phyloP scores from a whole-genome alignment of 2,113 vertebrate genomes.

The Theristicus caerulescens region DNA sequence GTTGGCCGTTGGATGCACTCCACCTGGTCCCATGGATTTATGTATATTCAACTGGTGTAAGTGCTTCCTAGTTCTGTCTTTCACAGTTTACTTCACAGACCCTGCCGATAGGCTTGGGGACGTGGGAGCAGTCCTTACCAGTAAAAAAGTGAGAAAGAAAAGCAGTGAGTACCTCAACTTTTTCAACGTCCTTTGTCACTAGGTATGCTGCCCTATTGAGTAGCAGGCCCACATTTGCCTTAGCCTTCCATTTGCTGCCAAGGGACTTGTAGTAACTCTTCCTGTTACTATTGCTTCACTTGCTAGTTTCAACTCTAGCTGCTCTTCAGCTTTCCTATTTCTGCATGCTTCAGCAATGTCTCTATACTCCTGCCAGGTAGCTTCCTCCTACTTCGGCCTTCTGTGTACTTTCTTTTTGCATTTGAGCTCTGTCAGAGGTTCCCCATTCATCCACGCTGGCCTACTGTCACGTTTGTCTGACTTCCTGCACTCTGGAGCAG shows the following conservation, averaged over 20 bases:
- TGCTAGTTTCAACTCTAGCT: background rate
- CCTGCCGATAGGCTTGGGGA: background rate
- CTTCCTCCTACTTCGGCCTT: background rate
- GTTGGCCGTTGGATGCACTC: background rate
- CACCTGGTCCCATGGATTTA: background rate
- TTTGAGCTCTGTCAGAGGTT: background rate
- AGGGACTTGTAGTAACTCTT: background rate
- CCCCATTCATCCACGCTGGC: background rate
- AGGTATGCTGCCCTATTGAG: background rate
- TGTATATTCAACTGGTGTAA: background rate
- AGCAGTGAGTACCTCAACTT: background rate
- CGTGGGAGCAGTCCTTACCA: background rate
- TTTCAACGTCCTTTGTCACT: background rate
- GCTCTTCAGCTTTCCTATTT: background rate
- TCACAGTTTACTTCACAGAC: background rate
- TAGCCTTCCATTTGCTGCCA: background rate
- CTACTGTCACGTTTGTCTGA: background rate
- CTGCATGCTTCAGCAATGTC: background rate
- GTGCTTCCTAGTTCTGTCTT: background rate
- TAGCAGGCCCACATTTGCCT: background rate
- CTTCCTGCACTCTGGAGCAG: background rate
- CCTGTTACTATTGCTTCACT: background rate
- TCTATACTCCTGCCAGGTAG: background rate
- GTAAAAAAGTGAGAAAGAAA: background rate
- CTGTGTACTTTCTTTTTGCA: background rate